Base-by-base conservation (phyloP, 2,888 invertebrate species). In the Orthonychiurus folsomi region DNA sequence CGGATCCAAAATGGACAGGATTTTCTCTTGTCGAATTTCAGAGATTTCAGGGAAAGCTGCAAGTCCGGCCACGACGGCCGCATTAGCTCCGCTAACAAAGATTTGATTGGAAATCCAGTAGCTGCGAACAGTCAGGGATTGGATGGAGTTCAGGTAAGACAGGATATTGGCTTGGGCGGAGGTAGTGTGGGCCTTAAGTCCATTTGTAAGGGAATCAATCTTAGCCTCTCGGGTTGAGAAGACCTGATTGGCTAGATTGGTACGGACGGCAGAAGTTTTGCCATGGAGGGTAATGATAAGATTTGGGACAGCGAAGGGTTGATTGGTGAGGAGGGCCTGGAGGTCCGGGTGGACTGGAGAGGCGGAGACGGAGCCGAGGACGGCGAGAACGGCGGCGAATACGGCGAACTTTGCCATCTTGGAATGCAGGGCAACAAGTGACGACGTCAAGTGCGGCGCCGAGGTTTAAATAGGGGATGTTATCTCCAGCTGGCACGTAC, bases 51-150 rank as follows among this genome's bases (percentile, higher is more conserved):
- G 48, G 24, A 58, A 24, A 21, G 21, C 26, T 2, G 59, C 47
- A 23, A 58, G 47, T 12, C 20, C 18, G 2, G 2, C 24, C 1
- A 58, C 48, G 23, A 58, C 23, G 2, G 12, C 26, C 2, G 23
- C 20, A n/a, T 15, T 23, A 9, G 59, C 59, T 47, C 50, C 50
- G 12, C 26, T 48, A 2, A 58, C 26, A 25, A 26, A 50, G 3
- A 58, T 21, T 23, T 48, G 48, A 24, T 58, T 58, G 23, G 48
- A 24, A 25, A 58, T 47, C 48, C 48, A 48, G 50, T 21, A 58
- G 20, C 23, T 48, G 15, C 48, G n/a, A n/a, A 58, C 21, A 21
- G 18, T 24, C 18, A 48, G n/a, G 48, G 23, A 24, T 2, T 25
- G 48, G 23, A 58, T 21, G 15, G 21, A 25, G 15, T 12, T 24